These are phyloP conservation scores for Caenorhabditis latens DNA, from an alignment of 1,140 invertebrate species.

Conservation along the genomic window DNA sequence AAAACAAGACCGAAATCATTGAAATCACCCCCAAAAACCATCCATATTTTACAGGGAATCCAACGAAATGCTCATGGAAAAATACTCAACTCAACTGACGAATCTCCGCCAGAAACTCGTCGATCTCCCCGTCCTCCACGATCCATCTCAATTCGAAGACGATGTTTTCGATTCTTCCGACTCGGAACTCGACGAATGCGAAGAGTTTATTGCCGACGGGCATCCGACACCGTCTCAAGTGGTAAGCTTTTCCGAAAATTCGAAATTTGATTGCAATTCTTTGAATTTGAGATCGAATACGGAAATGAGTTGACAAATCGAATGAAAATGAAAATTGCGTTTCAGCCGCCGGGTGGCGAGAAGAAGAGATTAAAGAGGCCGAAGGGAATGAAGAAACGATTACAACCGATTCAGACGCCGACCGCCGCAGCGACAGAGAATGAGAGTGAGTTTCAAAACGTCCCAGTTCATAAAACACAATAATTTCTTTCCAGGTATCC, in stretches of 20 bases:
- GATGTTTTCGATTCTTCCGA: not conserved
- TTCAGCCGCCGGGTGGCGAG: not conserved
- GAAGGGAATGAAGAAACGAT: conserved; percentile 5
- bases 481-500: conserved; percentile 46
- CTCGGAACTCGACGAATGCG: not conserved
- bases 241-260: not conserved
- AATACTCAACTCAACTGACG: conserved; percentile 27
- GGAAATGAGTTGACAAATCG: not conserved
- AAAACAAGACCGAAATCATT: too few relatives aligned
- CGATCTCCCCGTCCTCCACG: conserved; percentile 39
- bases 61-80: conserved; percentile 52
- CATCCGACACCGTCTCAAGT: conserved; percentile 47
- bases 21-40: not conserved
- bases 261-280: too few relatives aligned
- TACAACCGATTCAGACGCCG: not conserved
- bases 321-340: conserved; percentile 33
- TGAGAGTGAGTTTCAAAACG: conserved; percentile 35
- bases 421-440: not conserved
- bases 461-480: not conserved
- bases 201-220: conserved; percentile 57
- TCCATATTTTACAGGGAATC: conserved; percentile 5
- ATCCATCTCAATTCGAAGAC: conserved; percentile 42
- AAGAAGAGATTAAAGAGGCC: conserved; percentile 17
- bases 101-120: conserved; percentile 43
- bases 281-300: not conserved